These are phyloP conservation scores for Plutella xylostella DNA, from an alignment of 2,888 invertebrate genomes.

Conservation along the genomic window DNA sequence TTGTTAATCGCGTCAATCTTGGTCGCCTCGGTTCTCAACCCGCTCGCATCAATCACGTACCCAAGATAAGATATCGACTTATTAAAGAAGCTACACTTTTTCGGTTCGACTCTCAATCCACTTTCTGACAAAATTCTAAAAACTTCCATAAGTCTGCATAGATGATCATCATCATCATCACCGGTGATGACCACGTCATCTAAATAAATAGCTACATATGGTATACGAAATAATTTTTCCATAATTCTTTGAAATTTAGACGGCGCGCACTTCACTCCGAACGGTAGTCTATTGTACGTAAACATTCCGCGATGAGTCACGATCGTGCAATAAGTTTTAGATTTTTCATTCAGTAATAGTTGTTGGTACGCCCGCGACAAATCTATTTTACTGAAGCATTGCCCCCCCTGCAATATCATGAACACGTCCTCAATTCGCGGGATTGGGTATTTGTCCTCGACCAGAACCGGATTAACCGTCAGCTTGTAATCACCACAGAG, in stretches of 20 bases:
- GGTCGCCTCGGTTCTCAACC: too few species aligned
- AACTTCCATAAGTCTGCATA: too few species aligned
- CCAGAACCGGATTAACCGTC: slow-evolving; percentile 12
- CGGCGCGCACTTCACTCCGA: slow-evolving; percentile 10
- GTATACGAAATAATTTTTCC: slow-evolving; percentile 12
- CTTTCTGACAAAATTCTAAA: too few species aligned
- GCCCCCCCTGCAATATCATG: slow-evolving; percentile 11
- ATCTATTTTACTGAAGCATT: slow-evolving; percentile 12
- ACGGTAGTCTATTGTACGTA: slow-evolving; percentile 12
- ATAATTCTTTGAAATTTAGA: slow-evolving; percentile 13
- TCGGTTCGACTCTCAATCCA: too few species aligned
- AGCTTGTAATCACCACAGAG: slow-evolving; percentile 16
- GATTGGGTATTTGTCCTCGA: slow-evolving; percentile 14
- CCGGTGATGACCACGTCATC: slow-evolving; percentile 8
- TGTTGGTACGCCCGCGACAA: slow-evolving; percentile 13
- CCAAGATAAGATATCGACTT: too few species aligned
- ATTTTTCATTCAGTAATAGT: slow-evolving; percentile 4
- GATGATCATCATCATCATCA: too few species aligned
- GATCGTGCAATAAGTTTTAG: slow-evolving; percentile 10
- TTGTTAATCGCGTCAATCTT: too few species aligned
- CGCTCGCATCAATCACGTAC: too few species aligned
- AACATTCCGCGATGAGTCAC: slow-evolving; percentile 9
- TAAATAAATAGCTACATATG: slow-evolving; percentile 9
- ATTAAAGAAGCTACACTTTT: too few species aligned
- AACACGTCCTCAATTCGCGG: slow-evolving; percentile 15